Base-by-base conservation (phyloP, 2,888 invertebrate species). In the Pheosia gnoma region DNA sequence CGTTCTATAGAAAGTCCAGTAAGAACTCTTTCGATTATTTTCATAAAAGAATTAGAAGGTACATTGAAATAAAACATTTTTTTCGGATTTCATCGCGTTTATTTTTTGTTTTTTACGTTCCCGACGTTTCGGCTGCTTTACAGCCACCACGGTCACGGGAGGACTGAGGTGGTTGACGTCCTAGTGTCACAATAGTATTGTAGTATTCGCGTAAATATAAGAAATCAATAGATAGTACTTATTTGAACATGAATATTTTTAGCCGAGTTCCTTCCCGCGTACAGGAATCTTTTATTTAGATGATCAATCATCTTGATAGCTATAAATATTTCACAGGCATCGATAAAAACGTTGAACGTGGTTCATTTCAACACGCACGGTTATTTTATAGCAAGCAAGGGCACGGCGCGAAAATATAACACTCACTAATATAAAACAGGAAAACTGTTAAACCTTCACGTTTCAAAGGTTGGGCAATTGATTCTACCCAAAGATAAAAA, bases 291-390 rank as follows among this genome's bases (percentile, higher is more conserved):
- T 25, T 5, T 53, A 53, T 53, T 53, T 38, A 10, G 10, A 36
- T 5, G 37, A 53, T 53, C 53, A 37, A 53, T 53, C 53, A 53
- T 53, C 53, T 11, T 4, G 37, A 53, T 53, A 53, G 25, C 53
- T 11, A 4, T 10, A 37, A 53, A 53, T 25, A 25, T 53, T 53
- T 37, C 53, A 10, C 53, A 11, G 37, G 11, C 10, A 53, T 2
- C 53, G 53, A 37, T 53, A 53, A 25, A 53, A 53, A 11, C 53
- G 36, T 11, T 10, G 7, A 37, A 11, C 53, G 10, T 37, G 53
- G 37, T 37, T 37, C 11, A 37, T 25, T 37, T 53, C 53, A 53
- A 37, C 53, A 38, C 36, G 7, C 5, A 8, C 10, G 2, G 7
- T 53, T 8, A 37, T 53, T 53, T 53, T 53, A 10, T 36, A 13